Evolutionary conservation across 1,140 invertebrate genomes (phyloP).

Genomic region (Ganaspis sp.): DNA sequence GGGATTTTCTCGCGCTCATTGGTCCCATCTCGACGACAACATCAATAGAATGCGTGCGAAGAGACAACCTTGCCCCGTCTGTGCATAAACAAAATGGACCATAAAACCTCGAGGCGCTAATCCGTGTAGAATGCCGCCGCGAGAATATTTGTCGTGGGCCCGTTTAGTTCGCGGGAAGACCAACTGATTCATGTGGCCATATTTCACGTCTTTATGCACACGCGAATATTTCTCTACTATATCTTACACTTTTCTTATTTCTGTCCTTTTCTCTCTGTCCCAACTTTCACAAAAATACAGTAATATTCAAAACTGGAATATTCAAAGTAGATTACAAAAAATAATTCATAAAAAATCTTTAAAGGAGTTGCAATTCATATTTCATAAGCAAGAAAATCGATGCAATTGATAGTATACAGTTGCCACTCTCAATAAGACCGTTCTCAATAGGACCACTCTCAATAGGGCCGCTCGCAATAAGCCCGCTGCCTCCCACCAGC

Average conservation of each 20-base stretch:
- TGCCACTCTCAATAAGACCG: too few relatives aligned
- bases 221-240: constrained; percentile 62
- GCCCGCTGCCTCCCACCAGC: too few relatives aligned
- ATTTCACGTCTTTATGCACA: constrained; percentile 66
- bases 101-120: constrained; percentile 69
- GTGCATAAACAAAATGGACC: constrained; percentile 70
- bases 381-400: too few relatives aligned
- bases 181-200: constrained; percentile 63
- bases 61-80: constrained; percentile 61
- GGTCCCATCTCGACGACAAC: background rate
- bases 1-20: background rate
- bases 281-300: background rate
- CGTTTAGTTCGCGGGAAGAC: constrained; percentile 26
- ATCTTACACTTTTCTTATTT: constrained; percentile 1
- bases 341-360: too few relatives aligned
- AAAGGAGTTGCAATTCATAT: too few relatives aligned
- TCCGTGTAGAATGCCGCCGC: constrained; percentile 67
- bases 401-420: too few relatives aligned
- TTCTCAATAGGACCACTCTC: too few relatives aligned
- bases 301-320: too few relatives aligned
- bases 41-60: constrained; percentile 26
- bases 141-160: constrained; percentile 63
- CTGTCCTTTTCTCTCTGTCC: background rate
- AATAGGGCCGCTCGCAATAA: too few relatives aligned
- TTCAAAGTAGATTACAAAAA: too few relatives aligned